These are phyloP conservation scores for Amphimedon queenslandica DNA, from an alignment of 37 sponge, comb jelly and placozoan genomes.

Conservation along the genomic window DNA sequence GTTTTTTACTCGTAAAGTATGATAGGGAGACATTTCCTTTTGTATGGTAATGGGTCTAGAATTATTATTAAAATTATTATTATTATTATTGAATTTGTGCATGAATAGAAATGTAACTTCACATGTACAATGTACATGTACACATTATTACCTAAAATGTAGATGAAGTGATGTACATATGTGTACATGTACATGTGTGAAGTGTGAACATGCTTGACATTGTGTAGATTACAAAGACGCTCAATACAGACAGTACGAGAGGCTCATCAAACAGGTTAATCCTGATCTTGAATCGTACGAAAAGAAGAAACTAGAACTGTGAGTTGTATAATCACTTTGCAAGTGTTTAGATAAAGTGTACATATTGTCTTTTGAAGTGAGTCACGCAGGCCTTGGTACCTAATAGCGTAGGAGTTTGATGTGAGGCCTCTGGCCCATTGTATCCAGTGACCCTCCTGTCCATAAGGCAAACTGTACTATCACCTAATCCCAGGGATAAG, in stretches of 20 bases:
- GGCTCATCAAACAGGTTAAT: slow-evolving; percentile 79
- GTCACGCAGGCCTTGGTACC: neutral
- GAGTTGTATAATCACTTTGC: slow-evolving; percentile 12
- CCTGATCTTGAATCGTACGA: slow-evolving; percentile 77
- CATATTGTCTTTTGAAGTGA: slow-evolving; percentile 30
- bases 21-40: too few species aligned
- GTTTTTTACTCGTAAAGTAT: too few species aligned
- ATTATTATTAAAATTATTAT: too few species aligned
- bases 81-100: too few species aligned
- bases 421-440: neutral
- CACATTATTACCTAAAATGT: neutral
- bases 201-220: neutral
- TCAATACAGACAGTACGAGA: slow-evolving; percentile 86
- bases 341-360: neutral
- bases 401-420: neutral
- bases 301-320: slow-evolving; percentile 73
- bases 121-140: too few species aligned
- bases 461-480: slow-evolving; percentile 56
- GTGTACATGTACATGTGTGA: neutral
- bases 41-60: too few species aligned
- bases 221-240: slow-evolving; percentile 64
- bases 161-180: neutral
- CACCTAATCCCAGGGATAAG: slow-evolving; percentile 56
- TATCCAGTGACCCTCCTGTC: slow-evolving; percentile 57
- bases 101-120: too few species aligned